Evolutionary conservation across 2,888 invertebrate genomes (phyloP), one percentile per base, ranked within the genome.

Genomic region (Andricus quercusramuli): DNA sequence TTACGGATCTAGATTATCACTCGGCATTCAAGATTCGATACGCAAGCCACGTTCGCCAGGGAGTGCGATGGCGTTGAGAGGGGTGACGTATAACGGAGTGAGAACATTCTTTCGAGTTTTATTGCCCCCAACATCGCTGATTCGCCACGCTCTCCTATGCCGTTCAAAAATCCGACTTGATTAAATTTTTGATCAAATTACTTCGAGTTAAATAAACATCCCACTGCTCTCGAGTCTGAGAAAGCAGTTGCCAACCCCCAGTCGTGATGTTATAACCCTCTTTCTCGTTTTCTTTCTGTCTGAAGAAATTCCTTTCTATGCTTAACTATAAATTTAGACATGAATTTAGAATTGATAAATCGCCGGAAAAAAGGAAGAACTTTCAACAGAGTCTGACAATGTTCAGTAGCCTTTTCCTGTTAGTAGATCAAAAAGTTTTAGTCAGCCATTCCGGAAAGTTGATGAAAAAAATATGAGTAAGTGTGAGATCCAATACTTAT

Each of bases 161-260:
- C 85, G 90, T 86, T 92, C 88, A 92, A 92, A 92, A 92, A 90
- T 91, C 87, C 91, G 86, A 90, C 90, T 92, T 92, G 92, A 92
- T 92, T 92, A 92, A 92, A 92, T 92, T 92, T 92, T 92, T 91
- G 90, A 91, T 92, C 92, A 91, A 92, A 92, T 92, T 92, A 92
- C 92, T 91, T 91, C 90, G 88, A 90, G 89, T 91, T 91, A 92
- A 92, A 92, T 92, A 92, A 92, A 91, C 92, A 92, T 89, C 87
- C 89, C 83, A 84, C 83, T 82, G 80, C 81, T 81, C 81, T 82
- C 44, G 77, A 78, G 74, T 81, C 79, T 76, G 80, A 82, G 77
- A 76, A 80, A 82, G 83, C 81, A 84, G 82, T 80, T 80, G 76
- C 78, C 84, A 81, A 79, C 83, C 84, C 79, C 70, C 65, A 11